These are phyloP conservation scores for Rotaria socialis DNA, from an alignment of 2,888 invertebrate species.

Conservation along the genomic window DNA sequence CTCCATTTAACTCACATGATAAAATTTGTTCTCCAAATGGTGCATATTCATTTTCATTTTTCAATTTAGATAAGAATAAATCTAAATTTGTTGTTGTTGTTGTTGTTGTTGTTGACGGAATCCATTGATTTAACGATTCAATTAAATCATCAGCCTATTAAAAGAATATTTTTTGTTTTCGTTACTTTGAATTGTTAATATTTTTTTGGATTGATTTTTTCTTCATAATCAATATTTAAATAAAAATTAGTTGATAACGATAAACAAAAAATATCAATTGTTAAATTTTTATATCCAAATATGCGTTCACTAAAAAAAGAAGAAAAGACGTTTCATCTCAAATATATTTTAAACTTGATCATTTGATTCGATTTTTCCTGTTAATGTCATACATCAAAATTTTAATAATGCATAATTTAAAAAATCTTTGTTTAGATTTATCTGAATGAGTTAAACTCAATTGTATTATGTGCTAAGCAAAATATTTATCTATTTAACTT, in stretches of 20 bases:
- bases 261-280: conserved; percentile 73
- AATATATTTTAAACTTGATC: too few species aligned
- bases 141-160: conserved; percentile 70
- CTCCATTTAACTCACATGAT: conserved; percentile 31
- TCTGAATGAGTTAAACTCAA: too few species aligned
- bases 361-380: too few species aligned
- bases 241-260: conserved; percentile 77
- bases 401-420: too few species aligned
- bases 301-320: conserved; percentile 71
- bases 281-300: conserved; percentile 82
- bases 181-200: conserved; percentile 60
- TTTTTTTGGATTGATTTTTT: conserved; percentile 64
- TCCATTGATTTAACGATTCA: conserved; percentile 67
- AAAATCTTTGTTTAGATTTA: too few species aligned
- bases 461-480: too few species aligned
- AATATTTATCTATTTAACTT: too few species aligned
- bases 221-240: conserved; percentile 71
- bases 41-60: conserved; percentile 69
- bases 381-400: too few species aligned
- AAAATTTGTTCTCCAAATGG: conserved; percentile 70
- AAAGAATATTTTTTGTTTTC: conserved; percentile 49
- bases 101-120: conserved; percentile 67
- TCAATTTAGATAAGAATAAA: conserved; percentile 68
- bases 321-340: background rate
- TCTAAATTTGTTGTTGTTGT: conserved; percentile 70